Base-by-base conservation (phyloP, 2,888 invertebrate genomes). In the Hoplodrina blanda region DNA sequence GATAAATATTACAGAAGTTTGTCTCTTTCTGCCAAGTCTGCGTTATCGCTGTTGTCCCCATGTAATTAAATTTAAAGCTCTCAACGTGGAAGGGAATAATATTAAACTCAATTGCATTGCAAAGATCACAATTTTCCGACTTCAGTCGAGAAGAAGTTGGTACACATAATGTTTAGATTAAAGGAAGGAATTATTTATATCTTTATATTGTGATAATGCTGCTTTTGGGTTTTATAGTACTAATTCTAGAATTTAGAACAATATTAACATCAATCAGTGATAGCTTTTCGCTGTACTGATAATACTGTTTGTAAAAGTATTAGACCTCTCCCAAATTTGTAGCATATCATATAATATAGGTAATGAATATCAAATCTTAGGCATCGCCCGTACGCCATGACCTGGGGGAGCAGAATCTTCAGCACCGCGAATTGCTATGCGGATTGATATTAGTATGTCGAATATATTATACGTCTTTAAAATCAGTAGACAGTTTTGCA, bases 61-160 rank as follows among this genome's bases (percentile, higher is more conserved):
- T 93, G 92, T 94, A 95, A 95, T 94, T 94, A 92, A 93, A 95
- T 95, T 94, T 92, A 91, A 93, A 94, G 93, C 93, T 91, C 93
- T 92, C 92, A 90, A 88, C 93, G 92, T 91, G 88, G 91, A 91
- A 89, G 89, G 90, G 91, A 93, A 94, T 93, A 91, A 93, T 93
- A 94, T 94, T 93, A 93, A 95, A 94, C 92, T 93, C 92, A 92
- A 94, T 94, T 92, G 92, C 93, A 92, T 92, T 91, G 91, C 93
- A 92, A 94, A 93, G 93, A 94, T 95, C 93, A 93, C 91, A 93
- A 92, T 92, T 92, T 93, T 89, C 91, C 88, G 80, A 83, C 88
- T 87, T 86, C 78, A 84, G 73, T 81, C 82, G 80, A 69, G 83
- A 85, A 85, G 86, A 90, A 90, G 85, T 88, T 85, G 76, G 81